Conservation (phyloP, 2,797 vertebrate genomes). For the Micropoecilia bifurca region DNA sequence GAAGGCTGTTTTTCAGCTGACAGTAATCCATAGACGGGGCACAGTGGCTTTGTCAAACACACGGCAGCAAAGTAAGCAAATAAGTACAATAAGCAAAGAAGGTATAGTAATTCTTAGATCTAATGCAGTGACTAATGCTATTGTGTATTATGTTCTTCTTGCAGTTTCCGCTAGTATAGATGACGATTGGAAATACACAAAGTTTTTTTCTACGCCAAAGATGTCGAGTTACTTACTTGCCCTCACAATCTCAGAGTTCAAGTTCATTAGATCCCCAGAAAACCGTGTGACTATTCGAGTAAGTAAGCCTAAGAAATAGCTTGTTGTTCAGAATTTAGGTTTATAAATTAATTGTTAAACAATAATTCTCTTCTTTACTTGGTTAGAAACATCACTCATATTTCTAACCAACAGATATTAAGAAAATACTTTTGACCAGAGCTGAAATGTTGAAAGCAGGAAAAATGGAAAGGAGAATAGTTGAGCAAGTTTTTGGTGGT, state of each 20-base stretch:
- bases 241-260: slow-evolving; percentile 75
- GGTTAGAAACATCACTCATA: not conserved
- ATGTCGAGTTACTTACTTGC: slow-evolving; percentile 85
- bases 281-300: slow-evolving; percentile 42
- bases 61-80: accelerated
- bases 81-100: not conserved
- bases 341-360: not conserved
- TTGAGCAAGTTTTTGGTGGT: not conserved
- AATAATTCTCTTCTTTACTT: not conserved
- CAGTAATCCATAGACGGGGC: slow-evolving; percentile 63
- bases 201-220: slow-evolving; percentile 53
- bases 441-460: not conserved
- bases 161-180: not conserved
- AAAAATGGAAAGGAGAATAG: not conserved
- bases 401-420: not conserved
- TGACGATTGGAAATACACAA: slow-evolving; percentile 61
- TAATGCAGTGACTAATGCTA: not conserved
- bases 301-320: slow-evolving; percentile 23
- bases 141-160: slow-evolving; percentile 7
- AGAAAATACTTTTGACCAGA: not conserved
- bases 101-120: not conserved
- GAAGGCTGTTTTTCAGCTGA: slow-evolving; percentile 79
- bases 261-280: accelerated
- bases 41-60: slow-evolving; percentile 64
- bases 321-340: not conserved